Percentiles rank a stretch among this genome's conserved stretches.
Evolutionary conservation across 2,888 invertebrate species (phyloP).

Genomic region (Orthosia gothica): DNA sequence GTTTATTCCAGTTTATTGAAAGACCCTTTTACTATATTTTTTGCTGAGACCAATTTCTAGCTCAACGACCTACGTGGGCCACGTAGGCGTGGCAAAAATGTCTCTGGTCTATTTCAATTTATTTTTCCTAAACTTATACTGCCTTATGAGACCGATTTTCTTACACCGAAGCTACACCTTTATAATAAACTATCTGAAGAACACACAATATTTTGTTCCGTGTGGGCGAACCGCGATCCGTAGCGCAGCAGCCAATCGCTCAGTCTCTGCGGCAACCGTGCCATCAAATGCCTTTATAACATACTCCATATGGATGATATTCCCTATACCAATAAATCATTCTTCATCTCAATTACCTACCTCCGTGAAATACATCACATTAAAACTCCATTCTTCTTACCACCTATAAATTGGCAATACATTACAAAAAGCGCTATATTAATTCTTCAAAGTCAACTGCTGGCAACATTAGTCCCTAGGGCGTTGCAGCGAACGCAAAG

Average conservation of each 20-base stretch:
- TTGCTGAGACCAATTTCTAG: slow-evolving; percentile 11
- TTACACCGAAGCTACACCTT: background rate
- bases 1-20: background rate
- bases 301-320: too few species aligned
- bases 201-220: too few species aligned
- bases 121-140: background rate
- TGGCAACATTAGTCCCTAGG: slow-evolving; percentile 62
- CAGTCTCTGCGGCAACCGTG: too few species aligned
- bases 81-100: slow-evolving; percentile 13
- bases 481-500: slow-evolving; percentile 62
- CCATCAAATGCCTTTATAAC: too few species aligned
- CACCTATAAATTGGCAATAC: slow-evolving; percentile 52
- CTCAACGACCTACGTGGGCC: background rate
- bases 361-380: slow-evolving; percentile 26
- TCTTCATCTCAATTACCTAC: slow-evolving; percentile 35
- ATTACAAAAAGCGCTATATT: slow-evolving; percentile 53
- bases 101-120: slow-evolving; percentile 2
- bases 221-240: too few species aligned
- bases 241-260: too few species aligned
- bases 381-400: slow-evolving; percentile 31
- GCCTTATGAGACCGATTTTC: background rate
- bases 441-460: slow-evolving; percentile 56
- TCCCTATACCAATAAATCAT: slow-evolving; percentile 26
- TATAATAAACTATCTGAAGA: too few species aligned
- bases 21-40: background rate